Evolutionary conservation across 2,888 invertebrate genomes (phyloP), one percentile per base, ranked within the genome.

Genomic region (Acanthosoma haemorrhoidale): DNA sequence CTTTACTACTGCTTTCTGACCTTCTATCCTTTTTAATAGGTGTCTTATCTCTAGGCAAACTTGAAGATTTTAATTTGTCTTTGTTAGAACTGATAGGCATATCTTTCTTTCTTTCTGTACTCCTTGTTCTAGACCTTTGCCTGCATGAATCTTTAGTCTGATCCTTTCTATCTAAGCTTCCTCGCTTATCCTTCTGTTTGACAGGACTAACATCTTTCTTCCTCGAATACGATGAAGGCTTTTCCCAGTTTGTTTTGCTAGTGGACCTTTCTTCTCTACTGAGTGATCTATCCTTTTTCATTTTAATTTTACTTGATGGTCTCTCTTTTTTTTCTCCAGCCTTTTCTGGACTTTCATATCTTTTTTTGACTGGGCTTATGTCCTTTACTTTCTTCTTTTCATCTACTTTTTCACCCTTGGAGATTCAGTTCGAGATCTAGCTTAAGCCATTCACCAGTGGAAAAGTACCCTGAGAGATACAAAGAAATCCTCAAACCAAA

Each of bases 361-460:
- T 67, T 18, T 68, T 69, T 72, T 67, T 63, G 43, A 64, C 32
- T 21, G 63, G 63, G n/a, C 39, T 63, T n/a, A n/a, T n/a, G n/a
- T 63, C 63, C 29, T 63, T 63, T 4, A 3, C n/a, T 15, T 70
- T 73, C 34, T 51, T 70, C 18, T 64, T 69, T 21, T 64, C 71
- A 36, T 63, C 71, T 5, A 57, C 70, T 75, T 75, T 58, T 73
- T 75, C 41, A 67, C 70, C 18, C 41, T 34, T 9, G 74, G 70
- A 29, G 75, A 74, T 57, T 74, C 73, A 39, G 73, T 71, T 61
- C 74, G 4, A 58, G 67, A 9, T 75, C 75, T 15, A 85, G 84
- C 73, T 79, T 88, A 63, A 88, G 88, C 75, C 88, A 88, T 76
- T 89, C 89, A 0, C 89, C 89, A 0, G 86, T 88, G 0, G 82